Conservation (phyloP, 1,140 invertebrate species). For the Camponotus floridanus region DNA sequence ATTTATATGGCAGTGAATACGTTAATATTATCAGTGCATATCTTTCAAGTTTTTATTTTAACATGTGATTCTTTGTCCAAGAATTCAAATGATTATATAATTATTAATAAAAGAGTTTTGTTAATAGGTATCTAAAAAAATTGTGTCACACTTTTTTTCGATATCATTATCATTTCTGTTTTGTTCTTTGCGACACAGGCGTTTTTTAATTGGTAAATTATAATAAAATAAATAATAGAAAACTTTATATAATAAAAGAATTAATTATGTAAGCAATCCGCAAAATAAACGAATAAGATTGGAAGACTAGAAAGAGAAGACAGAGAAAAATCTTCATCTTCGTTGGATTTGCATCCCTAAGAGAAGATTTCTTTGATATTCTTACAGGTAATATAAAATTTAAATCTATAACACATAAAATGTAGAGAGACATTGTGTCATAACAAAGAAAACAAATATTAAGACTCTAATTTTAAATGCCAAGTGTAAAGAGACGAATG, state of each 20-base stretch:
- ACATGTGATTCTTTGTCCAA: neutral
- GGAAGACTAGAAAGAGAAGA: too few relatives aligned
- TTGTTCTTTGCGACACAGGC: neutral
- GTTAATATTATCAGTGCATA: constrained; percentile 51
- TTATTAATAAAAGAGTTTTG: neutral
- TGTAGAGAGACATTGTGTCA: too few relatives aligned
- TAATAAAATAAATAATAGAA: neutral
- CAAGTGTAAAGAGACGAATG: too few relatives aligned
- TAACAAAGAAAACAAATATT: too few relatives aligned
- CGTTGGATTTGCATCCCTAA: too few relatives aligned
- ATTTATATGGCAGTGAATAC: constrained; percentile 64
- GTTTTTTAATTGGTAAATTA: neutral
- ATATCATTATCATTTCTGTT: constrained; percentile 3
- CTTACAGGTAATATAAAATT: too few relatives aligned
- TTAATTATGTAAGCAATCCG: too few relatives aligned
- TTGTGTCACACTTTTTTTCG: neutral
- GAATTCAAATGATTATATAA: neutral
- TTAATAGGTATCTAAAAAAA: constrained; percentile 2
- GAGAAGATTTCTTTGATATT: too few relatives aligned
- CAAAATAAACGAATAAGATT: too few relatives aligned
- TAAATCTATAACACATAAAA: too few relatives aligned
- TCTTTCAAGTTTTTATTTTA: constrained; percentile 15
- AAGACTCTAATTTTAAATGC: too few relatives aligned
- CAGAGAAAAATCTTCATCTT: too few relatives aligned
- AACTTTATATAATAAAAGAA: neutral